phyloP scores from a whole-genome alignment of 2,888 invertebrate species.

The Chalcosyrphus nemorum region DNA sequence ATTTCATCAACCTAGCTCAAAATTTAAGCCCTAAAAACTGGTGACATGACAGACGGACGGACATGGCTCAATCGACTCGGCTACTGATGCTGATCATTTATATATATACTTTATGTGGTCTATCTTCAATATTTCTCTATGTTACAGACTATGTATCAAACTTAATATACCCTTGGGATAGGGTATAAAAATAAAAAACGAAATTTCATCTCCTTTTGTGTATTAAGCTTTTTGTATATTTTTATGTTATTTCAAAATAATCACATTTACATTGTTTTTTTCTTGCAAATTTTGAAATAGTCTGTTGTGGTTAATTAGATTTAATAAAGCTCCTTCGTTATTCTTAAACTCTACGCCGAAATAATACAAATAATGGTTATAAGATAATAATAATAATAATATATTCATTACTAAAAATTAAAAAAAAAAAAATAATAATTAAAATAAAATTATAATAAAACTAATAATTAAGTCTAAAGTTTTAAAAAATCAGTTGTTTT shows the following conservation, averaged over 20 bases:
- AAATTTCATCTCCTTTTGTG: constrained; percentile 26
- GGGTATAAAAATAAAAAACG: not conserved
- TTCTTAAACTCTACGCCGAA: constrained; percentile 71
- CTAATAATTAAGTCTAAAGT: constrained; percentile 67
- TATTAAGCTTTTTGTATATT: constrained; percentile 71
- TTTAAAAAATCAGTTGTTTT: constrained; percentile 70
- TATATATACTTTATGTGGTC: too few species aligned
- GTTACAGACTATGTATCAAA: too few species aligned
- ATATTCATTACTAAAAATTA: constrained; percentile 56
- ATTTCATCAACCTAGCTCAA: too few species aligned
- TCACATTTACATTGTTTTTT: constrained; percentile 71
- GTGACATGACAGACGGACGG: too few species aligned
- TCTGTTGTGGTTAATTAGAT: constrained; percentile 73
- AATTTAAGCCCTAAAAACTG: too few species aligned
- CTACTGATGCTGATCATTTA: too few species aligned
- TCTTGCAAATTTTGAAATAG: constrained; percentile 70
- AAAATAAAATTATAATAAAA: constrained; percentile 54
- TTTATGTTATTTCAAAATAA: constrained; percentile 71
- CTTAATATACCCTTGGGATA: too few species aligned
- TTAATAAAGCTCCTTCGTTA: constrained; percentile 73
- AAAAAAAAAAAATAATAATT: constrained; percentile 39
- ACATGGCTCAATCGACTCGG: too few species aligned
- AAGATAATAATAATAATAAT: too few species aligned
- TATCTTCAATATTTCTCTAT: too few species aligned
- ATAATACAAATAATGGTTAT: constrained; percentile 70